phyloP scores from a whole-genome alignment of 2,113 vertebrate species.

The Myiagra hebetior region DNA sequence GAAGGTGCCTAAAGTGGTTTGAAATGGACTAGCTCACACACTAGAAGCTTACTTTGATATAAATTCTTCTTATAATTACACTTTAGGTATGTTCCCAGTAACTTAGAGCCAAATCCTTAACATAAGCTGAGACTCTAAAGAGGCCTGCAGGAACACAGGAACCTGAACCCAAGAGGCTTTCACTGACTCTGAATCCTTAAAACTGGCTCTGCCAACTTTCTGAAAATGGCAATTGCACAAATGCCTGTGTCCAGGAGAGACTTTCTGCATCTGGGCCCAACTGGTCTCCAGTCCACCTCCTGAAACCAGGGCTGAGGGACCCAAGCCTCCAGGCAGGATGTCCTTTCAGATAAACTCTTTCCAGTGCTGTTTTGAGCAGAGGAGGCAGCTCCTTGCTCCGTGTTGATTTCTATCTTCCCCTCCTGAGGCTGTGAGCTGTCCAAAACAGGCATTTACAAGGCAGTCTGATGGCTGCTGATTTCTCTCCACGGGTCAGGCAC shows the following conservation, averaged over 20 bases:
- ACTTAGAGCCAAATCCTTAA: neutral
- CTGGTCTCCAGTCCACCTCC: neutral
- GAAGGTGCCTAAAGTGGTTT: neutral
- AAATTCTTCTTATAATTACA: neutral
- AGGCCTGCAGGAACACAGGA: neutral
- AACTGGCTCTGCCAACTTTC: neutral
- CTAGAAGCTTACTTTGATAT: neutral
- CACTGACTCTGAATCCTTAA: neutral
- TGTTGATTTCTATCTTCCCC: neutral
- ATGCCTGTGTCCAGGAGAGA: neutral
- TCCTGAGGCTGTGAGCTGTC: neutral
- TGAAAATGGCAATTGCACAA: neutral
- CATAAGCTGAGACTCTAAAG: neutral
- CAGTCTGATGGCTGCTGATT: neutral
- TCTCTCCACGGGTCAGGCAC: neutral
- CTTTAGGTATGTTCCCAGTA: neutral
- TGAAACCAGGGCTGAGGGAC: neutral
- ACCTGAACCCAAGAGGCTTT: neutral
- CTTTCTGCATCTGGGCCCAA: fast-evolving
- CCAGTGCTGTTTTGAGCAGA: neutral
- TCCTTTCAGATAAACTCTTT: neutral
- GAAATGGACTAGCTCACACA: neutral
- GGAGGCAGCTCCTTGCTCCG: neutral
- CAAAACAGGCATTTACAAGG: neutral
- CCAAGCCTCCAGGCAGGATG: neutral